Evolutionary conservation across 1,140 invertebrate species (phyloP), one percentile per base, ranked within the genome.

Genomic region (Chionoecetes opilio): DNA sequence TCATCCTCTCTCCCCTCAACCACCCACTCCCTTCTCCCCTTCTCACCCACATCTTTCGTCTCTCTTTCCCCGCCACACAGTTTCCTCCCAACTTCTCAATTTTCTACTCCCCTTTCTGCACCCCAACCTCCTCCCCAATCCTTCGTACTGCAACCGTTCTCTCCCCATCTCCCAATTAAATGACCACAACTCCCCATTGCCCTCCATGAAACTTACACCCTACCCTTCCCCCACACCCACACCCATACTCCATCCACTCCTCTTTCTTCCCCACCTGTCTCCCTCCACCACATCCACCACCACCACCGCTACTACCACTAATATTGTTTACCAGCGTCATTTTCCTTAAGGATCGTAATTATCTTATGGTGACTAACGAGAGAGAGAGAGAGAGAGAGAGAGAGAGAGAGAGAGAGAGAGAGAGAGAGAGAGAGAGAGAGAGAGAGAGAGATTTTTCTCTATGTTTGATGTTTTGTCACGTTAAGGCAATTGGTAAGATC

Each of bases 381-480:
- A 53, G 46, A 53, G 46, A 53, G 46, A 53, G 46, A 53, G 46
- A 53, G 46, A 53, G 46, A 11, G 84, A 29, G 84, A 29, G 84
- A 85, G 82, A 85, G 82, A 85, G 82, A 85, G 82, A 85, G 82
- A 85, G 82, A 85, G 82, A 85, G 82, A 85, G 82, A 85, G 82
- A 85, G 82, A 85, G 82, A 85, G 82, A 85, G 82, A 85, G 82
- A 85, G 82, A 85, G 82, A 85, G 82, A 85, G 84, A 29, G 84
- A 29, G 26, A 86, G 84, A 86, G 0, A n/a, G 9, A 17, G 35
- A 21, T 35, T 2, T 86, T 31, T 3, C n/a, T n/a, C 14, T 3
- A 21, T 34, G 17, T 34, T 34, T 34, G 14, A n/a, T n/a, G 31
- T 14, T 34, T 34, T 34, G 11, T 53, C 46, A 53, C 0, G 46